phyloP scores from a whole-genome alignment of 2,888 invertebrate species.

The Scaptomyza flava region DNA sequence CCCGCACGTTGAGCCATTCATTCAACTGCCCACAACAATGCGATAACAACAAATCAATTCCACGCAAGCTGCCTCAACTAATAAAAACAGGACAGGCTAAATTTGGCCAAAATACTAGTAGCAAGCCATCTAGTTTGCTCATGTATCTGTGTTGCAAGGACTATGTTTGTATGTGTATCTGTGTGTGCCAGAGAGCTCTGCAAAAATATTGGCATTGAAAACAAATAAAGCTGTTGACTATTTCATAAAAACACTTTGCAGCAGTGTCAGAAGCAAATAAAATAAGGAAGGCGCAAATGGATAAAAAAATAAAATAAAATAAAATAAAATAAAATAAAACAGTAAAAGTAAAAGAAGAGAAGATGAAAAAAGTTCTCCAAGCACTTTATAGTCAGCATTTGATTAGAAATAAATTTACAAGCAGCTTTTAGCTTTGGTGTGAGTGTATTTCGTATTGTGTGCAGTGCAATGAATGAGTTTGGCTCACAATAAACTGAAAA shows the following conservation, averaged over 20 bases:
- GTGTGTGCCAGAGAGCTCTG: conserved; percentile 19
- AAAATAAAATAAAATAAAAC: neutral
- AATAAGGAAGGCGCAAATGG: conserved; percentile 3
- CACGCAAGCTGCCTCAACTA: conserved; percentile 77
- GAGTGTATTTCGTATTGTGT: conserved; percentile 2
- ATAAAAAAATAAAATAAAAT: too few species aligned
- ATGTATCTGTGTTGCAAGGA: conserved; percentile 34
- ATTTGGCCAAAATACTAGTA: conserved; percentile 36
- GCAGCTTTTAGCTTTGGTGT: conserved; percentile 17
- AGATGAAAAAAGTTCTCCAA: conserved; percentile 45
- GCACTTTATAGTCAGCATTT: conserved; percentile 67
- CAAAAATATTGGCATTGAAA: conserved; percentile 78
- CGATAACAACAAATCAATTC: conserved; percentile 80
- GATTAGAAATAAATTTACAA: conserved; percentile 72
- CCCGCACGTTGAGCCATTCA: conserved; percentile 30
- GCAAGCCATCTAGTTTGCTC: conserved; percentile 54
- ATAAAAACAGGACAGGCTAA: conserved; percentile 60
- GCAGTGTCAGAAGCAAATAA: conserved; percentile 7
- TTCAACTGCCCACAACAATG: conserved; percentile 73
- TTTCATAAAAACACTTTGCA: conserved; percentile 64
- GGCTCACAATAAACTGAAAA: conserved; percentile 38
- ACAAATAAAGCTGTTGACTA: conserved; percentile 79
- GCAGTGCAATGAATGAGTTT: conserved; percentile 36
- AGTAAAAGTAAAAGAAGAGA: neutral
- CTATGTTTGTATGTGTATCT: conserved; percentile 10